Evolutionary conservation across 2,113 vertebrate genomes (phyloP), one percentile per base, ranked within the genome.

Genomic region (Calidris pugnax): DNA sequence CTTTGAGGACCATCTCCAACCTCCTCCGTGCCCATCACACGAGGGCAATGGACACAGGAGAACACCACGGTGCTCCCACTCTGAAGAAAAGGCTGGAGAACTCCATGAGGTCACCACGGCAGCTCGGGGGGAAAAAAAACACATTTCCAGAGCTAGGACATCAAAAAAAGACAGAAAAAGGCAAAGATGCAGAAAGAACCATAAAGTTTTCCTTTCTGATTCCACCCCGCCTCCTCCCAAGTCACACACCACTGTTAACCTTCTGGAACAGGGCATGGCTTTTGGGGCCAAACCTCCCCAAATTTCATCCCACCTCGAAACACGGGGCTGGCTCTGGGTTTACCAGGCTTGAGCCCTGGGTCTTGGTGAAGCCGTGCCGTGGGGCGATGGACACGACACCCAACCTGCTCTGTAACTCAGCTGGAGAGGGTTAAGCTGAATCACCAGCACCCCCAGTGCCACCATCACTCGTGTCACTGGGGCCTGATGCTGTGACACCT

Each of bases 381-480:
- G 8, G 0, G 15, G 50, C 18, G 3, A 71, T 0, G 4, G 41
- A 41, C 2, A 12, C 7, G 2, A 1, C 32, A 5, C 3, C 59
- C 60, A 20, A 10, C 28, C 35, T 3, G 19, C 50, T 30, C 48
- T 0, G 2, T 1, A 1, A 35, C 20, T n/a, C 64, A 3, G 28
- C 51, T 6, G 22, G 24, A 0, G 27, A 43, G 41, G 47, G 20
- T 20, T 1, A 1, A 39, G 12, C 0, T 1, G 27, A 19, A 10
- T 20, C 30, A 0, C 57, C 63, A 5, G 3, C 45, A 8, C 1
- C 28, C 18, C 21, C 1, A 2, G 27, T 7, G 35, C n/a, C 10
- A 28, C 0, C 21, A 0, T 23, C 13, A 1, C 26, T 18, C 3
- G 1, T 1, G 17, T 2, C 1, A 26, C 51, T 13, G 57, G 30